Evolutionary conservation across 2,888 invertebrate genomes (phyloP), one percentile per base, ranked within the genome.

Genomic region (Scaptomyza parva): DNA sequence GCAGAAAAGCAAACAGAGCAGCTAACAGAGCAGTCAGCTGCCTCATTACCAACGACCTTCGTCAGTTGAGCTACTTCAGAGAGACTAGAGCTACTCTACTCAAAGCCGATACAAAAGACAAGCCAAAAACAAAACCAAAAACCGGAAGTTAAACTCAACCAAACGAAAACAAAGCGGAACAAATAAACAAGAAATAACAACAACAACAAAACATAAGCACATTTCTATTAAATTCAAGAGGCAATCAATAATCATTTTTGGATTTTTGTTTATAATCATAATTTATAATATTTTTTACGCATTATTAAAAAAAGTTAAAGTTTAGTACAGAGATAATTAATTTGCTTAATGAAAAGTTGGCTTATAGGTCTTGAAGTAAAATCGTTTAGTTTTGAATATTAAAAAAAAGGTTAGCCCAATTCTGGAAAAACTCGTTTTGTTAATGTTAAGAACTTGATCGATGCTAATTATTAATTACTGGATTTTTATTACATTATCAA

Each of bases 21-120:
- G 60, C 60, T 50, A 63, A 17, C 37, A 20, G 26, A 40, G 37
- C 33, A 14, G 37, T 7, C 53, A 39, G 47, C 28, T 11, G 43
- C 33, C 60, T 60, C 59, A 55, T 55, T 80, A 71, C 61, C 58
- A 61, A 54, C 57, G 86, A 77, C 82, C 86, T 83, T 83, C 86
- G 70, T 8, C 50, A 39, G 67, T 44, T 78, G 70, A 62, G 74
- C 70, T 70, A 81, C 70, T 71, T 86, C 69, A 77, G 68, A 61
- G 73, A 24, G 43, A n/a, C n/a, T 62, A 70, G 61, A 59, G 68
- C 66, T 75, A 62, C 66, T 74, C 66, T 75, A 62, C 66, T 74
- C 70, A 51, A 77, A 78, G 18, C 33, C 50, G 64, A 73, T 62
- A 77, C 70, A 80, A 70, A 70, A 76, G 66, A 24, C 28, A 11